phyloP scores from a whole-genome alignment of 2,888 invertebrate species.

The Xiphydria camelus region DNA sequence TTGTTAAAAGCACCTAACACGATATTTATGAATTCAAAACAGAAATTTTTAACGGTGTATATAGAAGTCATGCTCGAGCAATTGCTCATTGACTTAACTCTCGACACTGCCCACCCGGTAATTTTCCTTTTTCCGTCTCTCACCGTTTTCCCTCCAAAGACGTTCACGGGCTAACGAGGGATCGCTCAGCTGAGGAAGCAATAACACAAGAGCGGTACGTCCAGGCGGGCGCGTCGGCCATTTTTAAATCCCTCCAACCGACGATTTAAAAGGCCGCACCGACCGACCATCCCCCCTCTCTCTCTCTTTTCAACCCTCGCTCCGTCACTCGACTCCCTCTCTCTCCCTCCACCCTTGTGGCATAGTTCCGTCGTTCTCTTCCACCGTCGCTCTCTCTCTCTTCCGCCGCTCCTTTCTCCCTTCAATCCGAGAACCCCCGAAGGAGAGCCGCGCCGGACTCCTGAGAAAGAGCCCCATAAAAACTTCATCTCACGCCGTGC shows the following conservation, averaged over 20 bases:
- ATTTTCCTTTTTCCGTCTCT: too few species aligned
- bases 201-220: too few species aligned
- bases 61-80: too few species aligned
- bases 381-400: slow-evolving; percentile 18
- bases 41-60: too few species aligned
- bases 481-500: slow-evolving; percentile 32
- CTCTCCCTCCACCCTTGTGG: slow-evolving; percentile 8
- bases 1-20: too few species aligned
- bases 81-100: background rate
- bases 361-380: too few species aligned
- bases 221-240: slow-evolving; percentile 33
- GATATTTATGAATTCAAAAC: too few species aligned
- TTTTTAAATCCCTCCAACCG: slow-evolving; percentile 47
- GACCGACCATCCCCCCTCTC: slow-evolving; percentile 14
- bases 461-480: slow-evolving; percentile 25
- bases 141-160: slow-evolving; percentile 34
- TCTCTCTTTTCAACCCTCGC: slow-evolving; percentile 24
- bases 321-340: slow-evolving; percentile 14
- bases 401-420: slow-evolving; percentile 18
- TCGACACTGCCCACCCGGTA: background rate
- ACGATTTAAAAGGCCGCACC: slow-evolving; percentile 44
- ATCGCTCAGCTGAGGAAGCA: slow-evolving; percentile 13
- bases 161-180: slow-evolving; percentile 23
- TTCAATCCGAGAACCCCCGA: slow-evolving; percentile 15
- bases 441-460: slow-evolving; percentile 13